Conservation (phyloP, 2,888 invertebrate genomes). For the Villa cingulata region DNA sequence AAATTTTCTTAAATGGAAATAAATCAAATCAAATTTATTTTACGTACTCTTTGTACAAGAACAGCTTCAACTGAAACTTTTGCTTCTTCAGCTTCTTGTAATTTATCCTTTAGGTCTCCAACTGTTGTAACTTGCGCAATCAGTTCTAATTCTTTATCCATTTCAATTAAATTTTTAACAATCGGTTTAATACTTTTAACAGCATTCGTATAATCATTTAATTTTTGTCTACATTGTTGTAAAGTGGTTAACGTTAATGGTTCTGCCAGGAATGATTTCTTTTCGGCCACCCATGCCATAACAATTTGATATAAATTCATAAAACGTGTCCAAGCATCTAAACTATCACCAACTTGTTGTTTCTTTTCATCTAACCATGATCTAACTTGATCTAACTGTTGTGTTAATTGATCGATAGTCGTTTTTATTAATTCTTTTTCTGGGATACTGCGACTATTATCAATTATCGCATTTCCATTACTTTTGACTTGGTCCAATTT, state of each 20-base stretch:
- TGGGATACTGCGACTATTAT: constrained; percentile 62
- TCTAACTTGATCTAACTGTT: constrained; percentile 64
- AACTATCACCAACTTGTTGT: constrained; percentile 68
- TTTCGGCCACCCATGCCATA: constrained; percentile 71
- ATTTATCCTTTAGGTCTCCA: constrained; percentile 70
- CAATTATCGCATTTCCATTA: constrained; percentile 64
- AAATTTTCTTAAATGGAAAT: too few relatives aligned
- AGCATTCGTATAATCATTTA: constrained; percentile 77
- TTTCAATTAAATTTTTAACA: constrained; percentile 76
- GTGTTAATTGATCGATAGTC: constrained; percentile 60
- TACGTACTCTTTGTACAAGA: constrained; percentile 68
- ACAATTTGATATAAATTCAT: constrained; percentile 68
- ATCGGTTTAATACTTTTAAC: constrained; percentile 81
- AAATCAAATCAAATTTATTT: too few relatives aligned
- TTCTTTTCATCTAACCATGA: constrained; percentile 71
- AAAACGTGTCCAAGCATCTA: constrained; percentile 82
- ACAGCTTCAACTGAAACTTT: constrained; percentile 73
- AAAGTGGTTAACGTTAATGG: constrained; percentile 64
- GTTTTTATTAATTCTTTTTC: constrained; percentile 63
- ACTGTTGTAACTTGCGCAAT: constrained; percentile 73
- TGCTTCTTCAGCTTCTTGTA: constrained; percentile 74
- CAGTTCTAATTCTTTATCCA: constrained; percentile 78
- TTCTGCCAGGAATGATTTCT: constrained; percentile 63
- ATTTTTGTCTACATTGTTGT: constrained; percentile 68
- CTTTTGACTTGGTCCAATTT: constrained; percentile 63